Percentiles rank a stretch among this genome's conserved stretches.
These are phyloP conservation scores for Pseudomugil gertrudae DNA, from an alignment of 2,797 vertebrate species.

Conservation along the genomic window DNA sequence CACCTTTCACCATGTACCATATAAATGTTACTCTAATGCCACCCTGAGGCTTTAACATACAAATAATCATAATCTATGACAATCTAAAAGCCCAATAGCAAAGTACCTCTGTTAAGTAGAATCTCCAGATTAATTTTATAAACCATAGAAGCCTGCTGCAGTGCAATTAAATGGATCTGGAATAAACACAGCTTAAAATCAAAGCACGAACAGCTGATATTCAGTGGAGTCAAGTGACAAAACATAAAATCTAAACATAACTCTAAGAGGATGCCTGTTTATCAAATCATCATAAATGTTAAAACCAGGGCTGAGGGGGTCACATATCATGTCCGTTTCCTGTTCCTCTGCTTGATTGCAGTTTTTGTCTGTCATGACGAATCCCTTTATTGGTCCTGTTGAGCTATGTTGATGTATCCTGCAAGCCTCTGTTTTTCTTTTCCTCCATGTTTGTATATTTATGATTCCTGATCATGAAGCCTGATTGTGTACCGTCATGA, in stretches of 20 bases:
- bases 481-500: slow-evolving; percentile 23
- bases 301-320: slow-evolving; percentile 1
- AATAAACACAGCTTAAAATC: slow-evolving; percentile 13
- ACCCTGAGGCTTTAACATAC: slow-evolving; percentile 7
- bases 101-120: slow-evolving; percentile 5
- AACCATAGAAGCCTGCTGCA: slow-evolving; percentile 4
- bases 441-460: slow-evolving; percentile 33
- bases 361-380: slow-evolving; percentile 11
- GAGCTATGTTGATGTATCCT: slow-evolving; percentile 21
- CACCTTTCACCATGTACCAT: slow-evolving; percentile 1
- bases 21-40: not conserved
- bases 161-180: slow-evolving; percentile 18
- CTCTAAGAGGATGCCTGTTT: slow-evolving; percentile 9
- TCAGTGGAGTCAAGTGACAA: slow-evolving; percentile 19
- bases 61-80: slow-evolving; percentile 10
- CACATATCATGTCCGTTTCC: slow-evolving; percentile 8
- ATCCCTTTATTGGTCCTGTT: slow-evolving; percentile 12
- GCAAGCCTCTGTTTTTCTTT: slow-evolving; percentile 1
- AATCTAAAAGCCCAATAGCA: not conserved
- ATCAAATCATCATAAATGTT: slow-evolving; percentile 3
- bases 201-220: slow-evolving; percentile 29
- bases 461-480: slow-evolving; percentile 33
- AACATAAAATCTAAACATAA: slow-evolving; percentile 12
- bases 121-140: slow-evolving; percentile 18
- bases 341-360: slow-evolving; percentile 6